Conservation (phyloP, 2,797 vertebrate genomes). For the Sandelia bainsii region DNA sequence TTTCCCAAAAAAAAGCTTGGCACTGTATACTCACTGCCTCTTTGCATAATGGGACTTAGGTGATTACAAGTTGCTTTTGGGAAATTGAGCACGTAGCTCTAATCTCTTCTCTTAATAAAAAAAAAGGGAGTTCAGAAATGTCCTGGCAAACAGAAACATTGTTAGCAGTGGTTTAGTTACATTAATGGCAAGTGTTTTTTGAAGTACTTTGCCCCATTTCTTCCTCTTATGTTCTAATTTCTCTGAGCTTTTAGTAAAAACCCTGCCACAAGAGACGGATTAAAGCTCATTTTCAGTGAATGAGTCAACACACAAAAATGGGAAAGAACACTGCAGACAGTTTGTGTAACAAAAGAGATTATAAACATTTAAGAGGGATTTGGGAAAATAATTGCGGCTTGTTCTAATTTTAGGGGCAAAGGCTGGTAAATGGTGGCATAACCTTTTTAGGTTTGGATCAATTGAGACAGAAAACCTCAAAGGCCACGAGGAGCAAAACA, state of each 20-base stretch:
- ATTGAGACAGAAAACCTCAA: conserved; percentile 28
- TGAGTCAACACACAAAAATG: conserved; percentile 76
- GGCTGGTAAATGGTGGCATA: conserved; percentile 53
- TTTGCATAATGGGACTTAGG: conserved; percentile 36
- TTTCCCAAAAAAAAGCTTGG: conserved; percentile 15
- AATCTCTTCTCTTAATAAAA: conserved; percentile 42
- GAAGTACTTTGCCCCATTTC: conserved; percentile 66
- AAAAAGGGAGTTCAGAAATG: conserved; percentile 26
- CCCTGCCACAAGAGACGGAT: conserved; percentile 78
- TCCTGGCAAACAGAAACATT: conserved; percentile 55
- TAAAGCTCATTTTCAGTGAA: conserved; percentile 79
- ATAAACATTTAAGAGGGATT: conserved; percentile 82
- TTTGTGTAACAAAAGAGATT: conserved; percentile 82
- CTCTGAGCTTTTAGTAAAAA: conserved; percentile 69
- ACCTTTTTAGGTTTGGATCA: conserved; percentile 52
- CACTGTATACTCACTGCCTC: conserved; percentile 11
- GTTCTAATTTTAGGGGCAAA: conserved; percentile 68
- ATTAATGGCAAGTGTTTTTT: conserved; percentile 64
- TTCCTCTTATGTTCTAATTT: conserved; percentile 66
- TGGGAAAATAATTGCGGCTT: conserved; percentile 75
- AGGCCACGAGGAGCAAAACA: conserved; percentile 10
- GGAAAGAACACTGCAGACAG: conserved; percentile 71
- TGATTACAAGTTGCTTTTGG: conserved; percentile 54
- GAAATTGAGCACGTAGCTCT: conserved; percentile 43
- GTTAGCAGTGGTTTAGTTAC: conserved; percentile 59